A percentile compares a stretch with the other conserved stretches of the same genome.
Conservation (phyloP, 2,888 invertebrate species). For the Meghimatium bilineatum region DNA sequence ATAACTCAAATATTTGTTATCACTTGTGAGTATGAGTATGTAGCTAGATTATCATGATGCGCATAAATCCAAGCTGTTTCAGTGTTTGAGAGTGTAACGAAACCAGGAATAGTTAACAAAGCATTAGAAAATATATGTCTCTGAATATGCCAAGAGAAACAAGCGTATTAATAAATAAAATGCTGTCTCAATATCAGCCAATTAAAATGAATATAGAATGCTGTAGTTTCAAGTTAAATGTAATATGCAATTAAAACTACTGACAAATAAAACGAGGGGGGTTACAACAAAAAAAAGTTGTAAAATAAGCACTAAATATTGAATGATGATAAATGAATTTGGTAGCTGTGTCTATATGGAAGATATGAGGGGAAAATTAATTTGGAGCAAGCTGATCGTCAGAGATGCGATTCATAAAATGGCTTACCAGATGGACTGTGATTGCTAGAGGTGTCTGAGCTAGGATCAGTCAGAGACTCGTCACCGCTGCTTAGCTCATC, state of each 20-base stretch:
- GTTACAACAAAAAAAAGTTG: background rate
- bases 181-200: conserved; percentile 14
- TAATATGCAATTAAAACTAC: conserved; percentile 18
- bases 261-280: conserved; percentile 12
- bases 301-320: background rate
- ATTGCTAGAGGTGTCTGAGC: conserved; percentile 65
- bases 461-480: conserved; percentile 68
- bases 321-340: conserved; percentile 23
- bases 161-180: conserved; percentile 31
- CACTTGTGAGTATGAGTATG: background rate
- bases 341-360: conserved; percentile 23
- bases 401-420: background rate
- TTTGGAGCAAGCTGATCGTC: conserved; percentile 27
- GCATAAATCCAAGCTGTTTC: conserved; percentile 39
- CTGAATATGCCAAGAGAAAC: conserved; percentile 31
- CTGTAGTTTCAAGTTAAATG: background rate
- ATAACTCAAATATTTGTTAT: background rate
- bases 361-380: background rate
- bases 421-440: conserved; percentile 68
- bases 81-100: conserved; percentile 6
- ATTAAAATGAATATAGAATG: background rate
- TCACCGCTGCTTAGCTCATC: conserved; percentile 73
- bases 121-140: conserved; percentile 25
- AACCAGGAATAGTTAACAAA: conserved; percentile 22
- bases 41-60: conserved; percentile 32